Evolutionary conservation across 1,140 invertebrate species (phyloP).

Genomic region (Magallana ariakensis): DNA sequence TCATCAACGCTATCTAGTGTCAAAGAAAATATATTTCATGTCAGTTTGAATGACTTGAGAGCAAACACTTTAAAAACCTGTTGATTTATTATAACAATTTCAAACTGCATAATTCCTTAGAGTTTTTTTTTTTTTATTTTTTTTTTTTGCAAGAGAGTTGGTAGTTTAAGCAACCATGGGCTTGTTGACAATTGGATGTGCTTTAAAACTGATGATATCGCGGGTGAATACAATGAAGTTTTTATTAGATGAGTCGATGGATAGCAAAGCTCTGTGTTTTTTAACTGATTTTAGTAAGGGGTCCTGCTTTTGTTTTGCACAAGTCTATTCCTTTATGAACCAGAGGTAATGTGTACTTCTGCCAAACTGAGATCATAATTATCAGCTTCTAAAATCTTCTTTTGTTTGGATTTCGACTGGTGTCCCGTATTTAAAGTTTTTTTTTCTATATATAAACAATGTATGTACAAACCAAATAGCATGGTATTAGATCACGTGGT

Average conservation of each 20-base stretch:
- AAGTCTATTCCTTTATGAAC: neutral
- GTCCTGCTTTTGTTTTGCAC: neutral
- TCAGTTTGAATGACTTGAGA: neutral
- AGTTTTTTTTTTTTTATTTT: neutral
- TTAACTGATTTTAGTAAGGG: constrained; percentile 12
- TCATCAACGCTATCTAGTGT: neutral
- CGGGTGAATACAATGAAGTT: constrained; percentile 3
- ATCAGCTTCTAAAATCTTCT: neutral
- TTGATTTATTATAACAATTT: neutral
- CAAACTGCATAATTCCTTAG: neutral
- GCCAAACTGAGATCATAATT: neutral
- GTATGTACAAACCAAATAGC: no score
- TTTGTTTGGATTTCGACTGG: neutral
- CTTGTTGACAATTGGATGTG: constrained; percentile 22
- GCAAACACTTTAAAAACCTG: neutral
- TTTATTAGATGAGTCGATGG: neutral
- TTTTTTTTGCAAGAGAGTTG: neutral
- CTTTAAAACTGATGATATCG: constrained; percentile 24
- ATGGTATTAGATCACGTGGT: no score
- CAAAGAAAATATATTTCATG: neutral
- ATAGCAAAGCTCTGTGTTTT: neutral
- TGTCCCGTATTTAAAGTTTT: no score
- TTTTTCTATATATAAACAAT: no score
- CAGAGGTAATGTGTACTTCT: neutral
- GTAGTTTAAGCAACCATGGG: neutral